A percentile compares a stretch with the other conserved stretches of the same genome.
Conservation (phyloP, 1,140 invertebrate species). For the Brachionus sp. region DNA sequence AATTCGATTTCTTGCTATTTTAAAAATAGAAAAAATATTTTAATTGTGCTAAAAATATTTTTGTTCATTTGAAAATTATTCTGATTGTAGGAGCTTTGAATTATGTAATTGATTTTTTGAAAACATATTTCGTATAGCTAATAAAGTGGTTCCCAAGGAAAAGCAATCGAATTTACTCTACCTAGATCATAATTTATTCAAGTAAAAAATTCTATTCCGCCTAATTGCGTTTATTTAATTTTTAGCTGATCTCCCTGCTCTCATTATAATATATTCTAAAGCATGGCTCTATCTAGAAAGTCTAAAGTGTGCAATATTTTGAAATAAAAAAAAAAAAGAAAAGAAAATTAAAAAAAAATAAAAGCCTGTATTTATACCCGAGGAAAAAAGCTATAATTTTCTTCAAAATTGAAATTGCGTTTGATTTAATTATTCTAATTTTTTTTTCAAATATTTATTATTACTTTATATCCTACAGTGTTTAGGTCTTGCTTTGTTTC, state of each 20-base stretch:
- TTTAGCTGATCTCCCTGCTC: not conserved
- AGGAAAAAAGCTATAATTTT: not conserved
- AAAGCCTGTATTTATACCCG: conserved; percentile 26
- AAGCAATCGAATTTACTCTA: not conserved
- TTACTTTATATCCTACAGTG: not conserved
- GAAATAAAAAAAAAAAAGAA: conserved; percentile 9
- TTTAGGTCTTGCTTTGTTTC: not conserved
- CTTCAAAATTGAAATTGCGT: not conserved
- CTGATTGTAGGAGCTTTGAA: not conserved
- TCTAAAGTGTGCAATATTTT: not conserved
- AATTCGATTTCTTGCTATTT: not conserved
- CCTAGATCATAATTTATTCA: not conserved
- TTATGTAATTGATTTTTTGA: not conserved
- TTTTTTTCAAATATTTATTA: not conserved
- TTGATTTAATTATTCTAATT: not conserved
- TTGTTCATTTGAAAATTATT: not conserved
- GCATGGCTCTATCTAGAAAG: not conserved
- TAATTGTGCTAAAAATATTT: too few species aligned
- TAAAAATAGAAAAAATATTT: not conserved
- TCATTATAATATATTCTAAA: not conserved
- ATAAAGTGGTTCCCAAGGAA: not conserved
- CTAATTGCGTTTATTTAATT: not conserved
- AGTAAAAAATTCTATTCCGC: not conserved
- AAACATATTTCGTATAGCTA: not conserved
- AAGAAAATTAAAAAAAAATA: not conserved